Base-by-base conservation (phyloP, 2,797 vertebrate genomes). In the Naso thynnoides region DNA sequence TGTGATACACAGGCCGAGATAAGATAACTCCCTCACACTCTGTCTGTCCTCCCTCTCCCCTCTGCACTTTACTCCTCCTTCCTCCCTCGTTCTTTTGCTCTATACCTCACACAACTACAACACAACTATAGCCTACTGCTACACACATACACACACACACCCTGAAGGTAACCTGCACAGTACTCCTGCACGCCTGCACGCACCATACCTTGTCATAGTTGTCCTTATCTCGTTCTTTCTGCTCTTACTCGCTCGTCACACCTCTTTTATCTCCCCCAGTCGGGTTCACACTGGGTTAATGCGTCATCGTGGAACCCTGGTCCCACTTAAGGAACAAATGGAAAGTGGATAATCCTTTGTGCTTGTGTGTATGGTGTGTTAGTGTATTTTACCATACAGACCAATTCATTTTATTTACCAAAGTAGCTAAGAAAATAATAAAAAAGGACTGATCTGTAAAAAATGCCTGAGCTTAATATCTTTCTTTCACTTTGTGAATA, bases 1-100 rank as follows among this genome's bases (percentile, higher is more conserved):
- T 81, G 83, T n/a, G 62, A 81, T 78, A 83, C 76, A 90, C 59
- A 64, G 75, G 70, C 79, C 56, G 24, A 72, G 88, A 91, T 92
- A 92, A 91, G 86, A 90, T 87, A 78, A 83, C 79, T 81, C 79
- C 77, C 82, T 69, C 76, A 78, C 81, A 72, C 70, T 72, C 69
- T 58, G 71, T 62, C 84, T 72, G 73, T 81, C 81, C 79, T 87
- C 77, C 76, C 73, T 70, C 52, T 80, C 58, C 76, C 69, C 70
- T 73, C 72, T 82, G 76, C 69, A 70, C 73, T 85, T 80, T 73
- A 74, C 77, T 64, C 67, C 33, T 65, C 72, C 39, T 64, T 62
- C 61, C 69, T 68, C 61, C 61, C 64, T 50, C 31, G 9, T 53
- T 13, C 56, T 48, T n/a, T 33, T 42, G n/a, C 45, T 56, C 9